Evolutionary conservation across 2,888 invertebrate species (phyloP).

Genomic region (Invenusta paracnida): DNA sequence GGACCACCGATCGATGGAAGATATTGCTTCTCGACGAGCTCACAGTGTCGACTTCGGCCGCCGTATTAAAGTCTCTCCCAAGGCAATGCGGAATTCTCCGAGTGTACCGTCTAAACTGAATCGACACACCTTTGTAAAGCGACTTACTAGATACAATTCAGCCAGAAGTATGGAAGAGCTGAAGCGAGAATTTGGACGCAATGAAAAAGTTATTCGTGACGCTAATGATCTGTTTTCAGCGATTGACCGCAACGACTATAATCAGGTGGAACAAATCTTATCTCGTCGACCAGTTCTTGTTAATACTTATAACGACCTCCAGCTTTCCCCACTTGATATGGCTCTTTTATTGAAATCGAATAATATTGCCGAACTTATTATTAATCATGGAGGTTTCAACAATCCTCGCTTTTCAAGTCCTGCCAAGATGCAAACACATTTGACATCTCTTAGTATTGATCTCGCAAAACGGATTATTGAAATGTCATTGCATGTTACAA

Average conservation of each 20-base stretch:
- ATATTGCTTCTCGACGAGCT: background rate
- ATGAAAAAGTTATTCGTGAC: constrained; percentile 14
- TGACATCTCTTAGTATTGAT: background rate
- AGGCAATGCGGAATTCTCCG: constrained; percentile 2
- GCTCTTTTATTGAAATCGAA: constrained; percentile 20
- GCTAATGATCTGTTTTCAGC: constrained; percentile 38
- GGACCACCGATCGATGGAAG: background rate
- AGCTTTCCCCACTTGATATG: constrained; percentile 41
- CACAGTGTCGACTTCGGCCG: constrained; percentile 28
- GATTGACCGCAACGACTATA: constrained; percentile 6
- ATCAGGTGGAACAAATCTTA: background rate
- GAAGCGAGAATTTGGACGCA: background rate
- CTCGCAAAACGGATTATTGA: constrained; percentile 25
- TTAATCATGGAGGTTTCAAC: constrained; percentile 1
- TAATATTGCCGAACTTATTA: constrained; percentile 3
- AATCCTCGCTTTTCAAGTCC: constrained; percentile 25
- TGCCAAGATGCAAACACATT: constrained; percentile 18
- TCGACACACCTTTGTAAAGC: background rate
- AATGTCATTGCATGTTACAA: constrained; percentile 4
- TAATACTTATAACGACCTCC: constrained; percentile 32
- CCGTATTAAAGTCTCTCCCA: background rate
- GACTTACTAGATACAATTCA: background rate
- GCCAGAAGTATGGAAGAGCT: background rate
- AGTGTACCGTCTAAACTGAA: constrained; percentile 22
- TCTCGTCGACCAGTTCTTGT: constrained; percentile 34